These are phyloP conservation scores for Lycaon pictus DNA, from an alignment of 2,113 vertebrate genomes.

Conservation along the genomic window DNA sequence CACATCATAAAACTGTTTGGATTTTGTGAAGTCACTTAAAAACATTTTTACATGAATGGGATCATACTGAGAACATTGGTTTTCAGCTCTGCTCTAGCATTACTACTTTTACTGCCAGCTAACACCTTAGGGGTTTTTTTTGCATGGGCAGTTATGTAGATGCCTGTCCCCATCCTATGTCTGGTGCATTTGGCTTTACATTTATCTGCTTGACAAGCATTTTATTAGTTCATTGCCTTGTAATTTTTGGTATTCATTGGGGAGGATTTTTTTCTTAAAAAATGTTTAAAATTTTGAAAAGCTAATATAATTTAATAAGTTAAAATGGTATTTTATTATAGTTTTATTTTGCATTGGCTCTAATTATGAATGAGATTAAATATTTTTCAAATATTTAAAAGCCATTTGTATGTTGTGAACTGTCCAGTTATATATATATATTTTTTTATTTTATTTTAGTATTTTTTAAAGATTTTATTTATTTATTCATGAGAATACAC, in stretches of 20 bases:
- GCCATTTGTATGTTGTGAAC: background rate
- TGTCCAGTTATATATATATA: background rate
- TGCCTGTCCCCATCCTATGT: background rate
- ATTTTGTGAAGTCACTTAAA: slow-evolving; percentile 15
- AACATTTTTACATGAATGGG: background rate
- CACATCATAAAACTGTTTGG: background rate
- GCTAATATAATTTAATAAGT: background rate
- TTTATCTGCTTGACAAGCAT: background rate
- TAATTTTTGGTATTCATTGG: background rate
- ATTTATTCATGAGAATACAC: no score
- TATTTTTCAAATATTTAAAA: background rate
- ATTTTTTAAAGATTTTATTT: no score
- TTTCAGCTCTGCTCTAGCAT: background rate
- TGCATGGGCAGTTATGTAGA: background rate
- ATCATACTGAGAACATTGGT: background rate
- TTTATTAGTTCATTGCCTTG: background rate
- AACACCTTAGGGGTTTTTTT: background rate
- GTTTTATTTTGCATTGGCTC: background rate
- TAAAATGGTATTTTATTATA: background rate
- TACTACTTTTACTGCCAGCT: background rate
- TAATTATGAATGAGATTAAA: background rate
- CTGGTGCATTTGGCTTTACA: background rate
- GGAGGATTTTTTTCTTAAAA: background rate
- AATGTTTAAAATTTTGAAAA: background rate
- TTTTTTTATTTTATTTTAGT: no score